A percentile compares a stretch with the other conserved stretches of the same genome.
Evolutionary conservation across 92 coral and sea anemone genomes (phyloP).

Genomic region (Muricea muricata): DNA sequence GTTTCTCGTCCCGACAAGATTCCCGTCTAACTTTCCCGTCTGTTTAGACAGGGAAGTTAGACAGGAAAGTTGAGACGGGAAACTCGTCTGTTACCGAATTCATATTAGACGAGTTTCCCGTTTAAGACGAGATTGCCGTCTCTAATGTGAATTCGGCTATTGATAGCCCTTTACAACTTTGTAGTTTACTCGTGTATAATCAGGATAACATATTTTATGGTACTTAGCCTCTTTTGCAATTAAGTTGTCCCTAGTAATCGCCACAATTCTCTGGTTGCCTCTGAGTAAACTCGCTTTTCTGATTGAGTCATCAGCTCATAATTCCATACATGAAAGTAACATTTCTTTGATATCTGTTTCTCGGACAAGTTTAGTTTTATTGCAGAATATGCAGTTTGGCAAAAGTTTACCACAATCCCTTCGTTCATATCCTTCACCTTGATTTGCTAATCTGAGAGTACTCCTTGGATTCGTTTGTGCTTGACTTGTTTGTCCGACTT

Average conservation of each 20-base stretch:
- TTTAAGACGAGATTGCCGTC: no score
- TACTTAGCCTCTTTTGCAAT: no score
- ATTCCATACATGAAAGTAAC: not conserved
- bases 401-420: no score
- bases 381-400: no score
- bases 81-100: not conserved
- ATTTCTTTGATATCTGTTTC: conserved; percentile 9
- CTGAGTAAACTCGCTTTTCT: not conserved
- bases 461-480: no score
- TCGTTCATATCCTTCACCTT: no score
- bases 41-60: not conserved
- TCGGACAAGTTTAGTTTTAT: not conserved
- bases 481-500: conserved; percentile 2
- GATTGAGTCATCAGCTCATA: conserved; percentile 30
- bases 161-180: no score
- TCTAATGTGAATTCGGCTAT: no score
- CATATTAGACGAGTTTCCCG: not conserved
- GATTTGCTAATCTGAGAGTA: no score
- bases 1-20: conserved; percentile 12
- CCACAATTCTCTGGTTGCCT: conserved; percentile 40
- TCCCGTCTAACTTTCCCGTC: conserved; percentile 15
- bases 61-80: not conserved
- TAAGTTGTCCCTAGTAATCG: conserved; percentile 32
- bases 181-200: conserved; percentile 46
- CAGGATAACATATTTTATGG: conserved; percentile 53